Conservation (phyloP, 2,113 vertebrate genomes). For the Chaetops frenatus region DNA sequence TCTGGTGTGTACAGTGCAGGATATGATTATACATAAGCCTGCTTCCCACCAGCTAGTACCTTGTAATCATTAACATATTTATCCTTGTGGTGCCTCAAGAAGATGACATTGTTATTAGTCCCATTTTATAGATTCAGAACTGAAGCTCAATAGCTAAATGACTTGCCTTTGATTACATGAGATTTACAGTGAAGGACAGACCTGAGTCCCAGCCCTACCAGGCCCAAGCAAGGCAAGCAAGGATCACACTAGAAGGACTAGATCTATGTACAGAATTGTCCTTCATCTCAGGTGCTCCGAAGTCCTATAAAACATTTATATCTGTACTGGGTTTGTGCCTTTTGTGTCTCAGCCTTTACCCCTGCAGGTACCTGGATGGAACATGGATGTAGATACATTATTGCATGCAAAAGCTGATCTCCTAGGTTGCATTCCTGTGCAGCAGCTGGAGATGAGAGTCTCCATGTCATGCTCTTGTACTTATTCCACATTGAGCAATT, state of each 20-base stretch:
- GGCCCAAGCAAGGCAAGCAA: not conserved
- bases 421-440: not conserved
- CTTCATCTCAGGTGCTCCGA: not conserved
- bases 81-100: constrained; percentile 31
- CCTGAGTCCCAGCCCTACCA: not conserved
- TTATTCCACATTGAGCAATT: not conserved
- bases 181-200: not conserved
- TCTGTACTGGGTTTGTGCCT: not conserved
- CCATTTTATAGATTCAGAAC: constrained; percentile 14
- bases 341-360: not conserved
- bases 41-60: constrained; percentile 43
- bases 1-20: constrained; percentile 34
- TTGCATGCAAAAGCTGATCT: not conserved
- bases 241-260: not conserved
- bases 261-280: not conserved
- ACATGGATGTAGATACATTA: not conserved
- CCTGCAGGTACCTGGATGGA: not conserved
- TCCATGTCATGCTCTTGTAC: not conserved
- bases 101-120: constrained; percentile 47
- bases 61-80: constrained; percentile 25
- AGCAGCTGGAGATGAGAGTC: not conserved
- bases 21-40: constrained; percentile 49
- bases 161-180: not conserved
- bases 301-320: not conserved
- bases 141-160: constrained; percentile 7